phyloP scores from a whole-genome alignment of 2,797 vertebrate species.

The Anas bernieri region DNA sequence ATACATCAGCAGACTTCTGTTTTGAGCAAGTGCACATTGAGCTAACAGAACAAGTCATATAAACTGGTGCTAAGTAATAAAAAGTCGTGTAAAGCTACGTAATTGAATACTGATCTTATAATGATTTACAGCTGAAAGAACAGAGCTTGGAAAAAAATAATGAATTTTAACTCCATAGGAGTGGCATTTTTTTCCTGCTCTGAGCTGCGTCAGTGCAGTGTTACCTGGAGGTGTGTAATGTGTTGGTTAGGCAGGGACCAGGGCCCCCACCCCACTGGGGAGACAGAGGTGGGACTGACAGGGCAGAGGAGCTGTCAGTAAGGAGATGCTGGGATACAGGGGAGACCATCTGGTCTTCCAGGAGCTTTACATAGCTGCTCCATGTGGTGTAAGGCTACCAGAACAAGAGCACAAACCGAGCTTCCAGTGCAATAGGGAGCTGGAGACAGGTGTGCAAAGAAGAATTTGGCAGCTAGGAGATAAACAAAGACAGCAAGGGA shows the following conservation, averaged over 20 bases:
- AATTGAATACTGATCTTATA: background rate
- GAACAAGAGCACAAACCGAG: background rate
- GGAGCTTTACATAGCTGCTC: background rate
- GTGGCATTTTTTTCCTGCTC: background rate
- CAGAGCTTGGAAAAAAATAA: background rate
- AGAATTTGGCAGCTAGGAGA: background rate
- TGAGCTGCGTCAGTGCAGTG: background rate
- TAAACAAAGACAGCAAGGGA: background rate
- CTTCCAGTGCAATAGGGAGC: background rate
- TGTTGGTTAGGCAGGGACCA: fast-evolving
- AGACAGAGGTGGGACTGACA: background rate
- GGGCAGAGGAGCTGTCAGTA: background rate
- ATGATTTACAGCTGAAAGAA: background rate
- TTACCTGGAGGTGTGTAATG: background rate
- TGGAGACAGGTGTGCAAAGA: background rate
- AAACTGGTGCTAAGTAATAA: background rate
- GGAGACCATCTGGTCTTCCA: background rate
- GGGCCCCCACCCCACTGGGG: background rate
- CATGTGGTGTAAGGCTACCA: background rate
- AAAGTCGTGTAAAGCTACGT: background rate
- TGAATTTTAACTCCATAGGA: background rate
- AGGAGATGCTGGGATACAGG: background rate
- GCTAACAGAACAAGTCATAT: background rate
- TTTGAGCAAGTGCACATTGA: background rate
- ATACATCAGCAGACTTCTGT: background rate